Base-by-base conservation (phyloP, 2,888 invertebrate species). In the Thymelicus acteon region DNA sequence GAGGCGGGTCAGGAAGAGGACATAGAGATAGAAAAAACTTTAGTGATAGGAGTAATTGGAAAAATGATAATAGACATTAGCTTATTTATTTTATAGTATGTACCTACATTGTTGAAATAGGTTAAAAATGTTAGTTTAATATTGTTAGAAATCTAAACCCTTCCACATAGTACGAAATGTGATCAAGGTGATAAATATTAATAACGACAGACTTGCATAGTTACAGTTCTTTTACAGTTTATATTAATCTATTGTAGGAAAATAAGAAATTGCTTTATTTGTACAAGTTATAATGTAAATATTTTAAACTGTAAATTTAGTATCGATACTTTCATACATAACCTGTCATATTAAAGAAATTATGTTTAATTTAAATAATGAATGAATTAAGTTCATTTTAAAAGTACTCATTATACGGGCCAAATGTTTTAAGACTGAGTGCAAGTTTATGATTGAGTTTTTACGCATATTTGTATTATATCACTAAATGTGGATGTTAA, bases 351-450 rank as follows among this genome's bases (percentile, higher is more conserved):
- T 12, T 58, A 6, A 54, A 72, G 71, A 77, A 80, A 80, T 79
- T 80, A 79, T 79, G 78, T 77, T 74, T 75, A 72, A 76, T 71
- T 64, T 44, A 61, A 48, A 48, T 63, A 69, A 58, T 63, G 58
- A 77, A 72, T 76, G 72, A 67, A 75, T 80, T 81, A 82, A 76
- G 80, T 83, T 84, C 82, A 76, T 78, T 80, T 82, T 80, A 79
- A 78, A 87, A 82, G 86, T 89, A 87, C 90, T 91, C 88, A 88
- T 89, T 83, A 85, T 88, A 89, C 86, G 90, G 91, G 92, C 92
- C 93, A 92, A 93, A 93, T 90, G 88, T 89, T 89, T 88, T 84
- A 92, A 93, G 93, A 93, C 93, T 93, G 93, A 93, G 86, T 87
- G 90, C 85, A 82, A 85, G 85, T 87, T 87, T 86, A 84, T 79